phyloP scores from a whole-genome alignment of 2,797 vertebrate species.

The Pseudomugil gertrudae region DNA sequence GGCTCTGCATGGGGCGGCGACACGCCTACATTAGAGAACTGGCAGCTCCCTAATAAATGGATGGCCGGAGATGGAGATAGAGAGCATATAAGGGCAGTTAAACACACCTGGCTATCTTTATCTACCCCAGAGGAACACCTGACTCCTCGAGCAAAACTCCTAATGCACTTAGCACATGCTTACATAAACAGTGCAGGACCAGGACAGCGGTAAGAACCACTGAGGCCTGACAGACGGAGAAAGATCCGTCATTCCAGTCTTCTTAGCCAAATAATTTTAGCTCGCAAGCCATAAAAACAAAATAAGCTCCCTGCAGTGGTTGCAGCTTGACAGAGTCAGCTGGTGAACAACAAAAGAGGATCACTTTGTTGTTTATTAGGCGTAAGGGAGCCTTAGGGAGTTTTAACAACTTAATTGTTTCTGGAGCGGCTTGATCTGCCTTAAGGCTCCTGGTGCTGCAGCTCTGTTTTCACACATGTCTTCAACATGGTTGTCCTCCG shows the following conservation, averaged over 20 bases:
- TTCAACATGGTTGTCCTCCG: conserved; percentile 43
- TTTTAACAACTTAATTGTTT: conserved; percentile 71
- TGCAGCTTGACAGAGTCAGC: conserved; percentile 40
- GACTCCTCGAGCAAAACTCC: conserved; percentile 33
- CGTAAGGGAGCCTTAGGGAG: conserved; percentile 42
- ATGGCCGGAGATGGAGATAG: conserved; percentile 37
- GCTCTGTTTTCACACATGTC: conserved; percentile 60
- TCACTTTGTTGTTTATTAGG: conserved; percentile 71
- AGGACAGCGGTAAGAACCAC: conserved; percentile 30
- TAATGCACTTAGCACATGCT: conserved; percentile 30
- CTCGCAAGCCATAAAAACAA: conserved; percentile 17
- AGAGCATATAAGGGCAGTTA: conserved; percentile 65
- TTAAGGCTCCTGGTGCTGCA: conserved; percentile 18
- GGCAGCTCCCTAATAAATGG: conserved; percentile 68
- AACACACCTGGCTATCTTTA: conserved; percentile 79
- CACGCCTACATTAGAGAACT: conserved; percentile 70
- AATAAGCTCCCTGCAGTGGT: conserved; percentile 22
- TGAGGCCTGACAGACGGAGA: conserved; percentile 50
- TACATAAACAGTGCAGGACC: conserved; percentile 49
- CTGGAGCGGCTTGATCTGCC: conserved; percentile 57
- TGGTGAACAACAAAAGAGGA: conserved; percentile 66
- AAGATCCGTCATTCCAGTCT: conserved; percentile 38
- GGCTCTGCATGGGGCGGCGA: conserved; percentile 55
- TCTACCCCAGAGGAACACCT: conserved; percentile 56
- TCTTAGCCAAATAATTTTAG: conserved; percentile 46